Percentiles rank a stretch among this genome's conserved stretches.
Evolutionary conservation across 2,113 vertebrate genomes (phyloP).

Genomic region (Poeciliopsis prolifica): DNA sequence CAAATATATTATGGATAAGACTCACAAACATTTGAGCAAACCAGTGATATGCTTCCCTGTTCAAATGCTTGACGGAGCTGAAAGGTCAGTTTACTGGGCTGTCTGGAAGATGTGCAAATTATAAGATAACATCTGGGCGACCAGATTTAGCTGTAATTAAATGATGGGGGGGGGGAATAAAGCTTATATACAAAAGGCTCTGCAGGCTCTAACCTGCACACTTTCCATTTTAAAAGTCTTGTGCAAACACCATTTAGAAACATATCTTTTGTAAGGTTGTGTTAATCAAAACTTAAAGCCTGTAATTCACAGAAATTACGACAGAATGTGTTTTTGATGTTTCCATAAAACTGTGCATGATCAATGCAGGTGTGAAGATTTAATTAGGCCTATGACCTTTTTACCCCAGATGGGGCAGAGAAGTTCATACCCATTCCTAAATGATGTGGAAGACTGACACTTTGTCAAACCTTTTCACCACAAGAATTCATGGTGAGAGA

Average conservation of each 20-base stretch:
- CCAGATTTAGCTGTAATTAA: constrained; percentile 1
- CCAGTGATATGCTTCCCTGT: not conserved
- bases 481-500: constrained; percentile 54
- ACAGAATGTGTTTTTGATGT: not conserved
- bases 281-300: not conserved
- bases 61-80: not conserved
- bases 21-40: not conserved
- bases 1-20: not conserved
- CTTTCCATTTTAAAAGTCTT: not conserved
- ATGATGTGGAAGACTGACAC: constrained; percentile 78
- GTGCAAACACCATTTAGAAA: not conserved
- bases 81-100: not conserved
- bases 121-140: not conserved
- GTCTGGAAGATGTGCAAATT: constrained; percentile 7
- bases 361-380: constrained; percentile 16
- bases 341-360: constrained; percentile 37
- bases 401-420: constrained; percentile 62
- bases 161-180: not conserved
- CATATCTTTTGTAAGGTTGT: no score
- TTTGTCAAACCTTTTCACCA: constrained; percentile 76
- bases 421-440: constrained; percentile 61
- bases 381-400: constrained; percentile 49
- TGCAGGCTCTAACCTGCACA: not conserved
- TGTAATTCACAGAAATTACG: constrained; percentile 26
- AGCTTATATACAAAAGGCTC: not conserved